Evolutionary conservation across 2,888 invertebrate genomes (phyloP).

Genomic region (Aspidiotus destructor): DNA sequence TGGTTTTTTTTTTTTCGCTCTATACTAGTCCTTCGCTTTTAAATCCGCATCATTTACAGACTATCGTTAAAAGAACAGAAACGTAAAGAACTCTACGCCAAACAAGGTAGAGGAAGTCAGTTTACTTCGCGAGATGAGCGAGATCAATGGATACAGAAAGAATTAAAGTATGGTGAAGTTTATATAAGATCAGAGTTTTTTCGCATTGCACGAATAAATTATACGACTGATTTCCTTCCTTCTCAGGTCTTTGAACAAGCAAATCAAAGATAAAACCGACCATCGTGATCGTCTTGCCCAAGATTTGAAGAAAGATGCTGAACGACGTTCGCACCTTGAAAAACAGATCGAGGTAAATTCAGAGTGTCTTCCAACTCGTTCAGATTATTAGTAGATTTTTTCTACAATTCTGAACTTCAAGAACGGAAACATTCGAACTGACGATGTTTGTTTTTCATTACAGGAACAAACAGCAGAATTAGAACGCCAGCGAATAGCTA

Average conservation of each 20-base stretch:
- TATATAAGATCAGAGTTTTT: too few relatives aligned
- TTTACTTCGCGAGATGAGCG: slow-evolving; percentile 89
- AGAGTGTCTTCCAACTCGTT: too few relatives aligned
- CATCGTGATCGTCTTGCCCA: slow-evolving; percentile 79
- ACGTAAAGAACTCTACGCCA: slow-evolving; percentile 92
- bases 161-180: slow-evolving; percentile 58
- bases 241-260: slow-evolving; percentile 70
- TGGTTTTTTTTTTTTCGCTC: too few relatives aligned
- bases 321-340: slow-evolving; percentile 61
- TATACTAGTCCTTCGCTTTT: too few relatives aligned
- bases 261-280: slow-evolving; percentile 90
- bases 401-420: too few relatives aligned
- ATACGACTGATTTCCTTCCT: background rate
- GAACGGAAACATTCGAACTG: too few relatives aligned
- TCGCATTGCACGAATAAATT: too few relatives aligned
- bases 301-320: slow-evolving; percentile 74
- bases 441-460: slow-evolving; percentile 6
- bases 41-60: slow-evolving; percentile 39
- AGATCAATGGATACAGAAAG: slow-evolving; percentile 93
- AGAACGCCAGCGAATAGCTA: slow-evolving; percentile 79
- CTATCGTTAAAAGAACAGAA: slow-evolving; percentile 87
- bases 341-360: slow-evolving; percentile 52
- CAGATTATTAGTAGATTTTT: slow-evolving; percentile 7
- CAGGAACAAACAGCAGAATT: slow-evolving; percentile 69
- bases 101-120: slow-evolving; percentile 93